phyloP scores from a whole-genome alignment of 2,888 invertebrate genomes.

The Bombylius discolor region DNA sequence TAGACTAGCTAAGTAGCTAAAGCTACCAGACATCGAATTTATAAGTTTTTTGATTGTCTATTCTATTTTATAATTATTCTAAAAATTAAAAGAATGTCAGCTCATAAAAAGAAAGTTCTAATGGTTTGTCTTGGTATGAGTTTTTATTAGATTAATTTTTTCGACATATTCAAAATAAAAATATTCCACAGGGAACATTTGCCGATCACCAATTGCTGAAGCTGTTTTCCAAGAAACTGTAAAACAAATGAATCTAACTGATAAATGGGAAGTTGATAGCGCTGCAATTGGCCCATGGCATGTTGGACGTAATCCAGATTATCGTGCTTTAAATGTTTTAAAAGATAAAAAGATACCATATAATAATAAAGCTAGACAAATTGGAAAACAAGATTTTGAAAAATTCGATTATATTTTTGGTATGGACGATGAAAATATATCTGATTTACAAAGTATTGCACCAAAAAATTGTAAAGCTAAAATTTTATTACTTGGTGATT shows the following conservation, averaged over 20 bases:
- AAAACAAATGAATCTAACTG: conserved; percentile 46
- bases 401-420: conserved; percentile 85
- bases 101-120: conserved; percentile 17
- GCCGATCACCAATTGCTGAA: conserved; percentile 91
- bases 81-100: neutral
- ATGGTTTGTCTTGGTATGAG: conserved; percentile 33
- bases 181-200: conserved; percentile 66
- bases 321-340: conserved; percentile 57
- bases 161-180: neutral
- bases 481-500: conserved; percentile 71
- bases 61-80: no score
- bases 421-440: conserved; percentile 85
- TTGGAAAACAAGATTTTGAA: conserved; percentile 58
- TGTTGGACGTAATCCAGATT: conserved; percentile 68
- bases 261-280: conserved; percentile 77
- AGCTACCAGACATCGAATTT: no score
- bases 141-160: no score
- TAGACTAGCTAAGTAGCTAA: no score
- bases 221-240: conserved; percentile 75
- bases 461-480: conserved; percentile 54
- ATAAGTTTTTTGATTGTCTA: no score
- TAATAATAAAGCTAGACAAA: conserved; percentile 63
- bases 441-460: conserved; percentile 47
- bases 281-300: conserved; percentile 87
- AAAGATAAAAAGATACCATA: conserved; percentile 60